Base-by-base conservation (phyloP, 2,888 invertebrate species). In the Eurytoma californica region DNA sequence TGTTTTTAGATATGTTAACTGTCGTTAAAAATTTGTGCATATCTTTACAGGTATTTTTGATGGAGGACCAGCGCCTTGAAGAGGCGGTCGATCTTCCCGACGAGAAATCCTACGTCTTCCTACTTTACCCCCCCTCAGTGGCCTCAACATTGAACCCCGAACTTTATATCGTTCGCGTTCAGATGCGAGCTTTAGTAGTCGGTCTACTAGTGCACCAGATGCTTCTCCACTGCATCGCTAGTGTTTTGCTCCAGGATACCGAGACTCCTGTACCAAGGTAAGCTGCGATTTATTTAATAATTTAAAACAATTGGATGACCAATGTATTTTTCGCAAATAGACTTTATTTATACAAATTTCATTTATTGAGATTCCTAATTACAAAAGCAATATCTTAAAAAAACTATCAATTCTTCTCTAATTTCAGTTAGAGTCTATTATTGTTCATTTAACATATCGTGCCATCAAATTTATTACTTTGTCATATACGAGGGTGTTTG, bases 121-220 rank as follows among this genome's bases (percentile, higher is more conserved):
- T 97, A 16, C 91, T 97, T 72, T 97, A 97, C 91, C 95, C 95
- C 0, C 92, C 95, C 80, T 95, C 95, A 86, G 93, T 94, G 80
- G 92, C 93, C 9, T 93, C 94, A 80, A 93, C 94, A 66, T 91
- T 94, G 16, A 95, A 95, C 88, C 93, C 95, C 57, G 96, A 96
- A 84, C 91, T 95, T 80, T 95, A 95, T 86, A 95, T 96, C 3
- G 93, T 95, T 49, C 92, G 97, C 83, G 96, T 98, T 81, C 97
- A 97, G 3, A 96, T 97, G 86, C 93, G 96, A 86, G 96, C 95
- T 83, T 91, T 98, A 72, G 95, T 98, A 0, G 95, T 98, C 3
- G 97, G 97, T 2, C 92, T 98, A 78, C 89, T 98, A 83, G 97
- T 97, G 5, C 97, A 98, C 90, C 97, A 98, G 91, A 96, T 98